Evolutionary conservation across 2,888 invertebrate genomes (phyloP).

Genomic region (Pemphredon lugubris): DNA sequence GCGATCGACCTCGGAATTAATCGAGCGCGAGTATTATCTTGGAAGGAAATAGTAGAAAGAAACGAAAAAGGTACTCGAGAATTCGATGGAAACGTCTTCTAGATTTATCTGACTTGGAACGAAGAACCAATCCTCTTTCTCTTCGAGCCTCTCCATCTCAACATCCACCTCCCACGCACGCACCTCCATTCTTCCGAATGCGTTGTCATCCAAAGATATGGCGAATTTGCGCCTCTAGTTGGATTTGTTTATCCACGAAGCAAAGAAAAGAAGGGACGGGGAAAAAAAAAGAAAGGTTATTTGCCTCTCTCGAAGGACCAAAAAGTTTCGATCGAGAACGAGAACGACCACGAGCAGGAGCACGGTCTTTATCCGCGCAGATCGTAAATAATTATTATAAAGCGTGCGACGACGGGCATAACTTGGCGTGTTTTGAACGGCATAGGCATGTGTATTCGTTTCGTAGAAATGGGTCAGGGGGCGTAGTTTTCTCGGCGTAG

Average conservation of each 20-base stretch:
- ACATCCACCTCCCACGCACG: no score
- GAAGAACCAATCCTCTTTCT: constrained; percentile 15
- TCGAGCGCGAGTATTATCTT: constrained; percentile 26
- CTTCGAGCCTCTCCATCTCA: no score
- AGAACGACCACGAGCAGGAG: no score
- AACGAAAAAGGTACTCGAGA: constrained; percentile 23
- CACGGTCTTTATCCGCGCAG: no score
- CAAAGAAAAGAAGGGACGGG: neutral
- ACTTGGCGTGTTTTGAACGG: neutral
- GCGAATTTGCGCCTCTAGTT: constrained; percentile 22
- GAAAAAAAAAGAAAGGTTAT: neutral
- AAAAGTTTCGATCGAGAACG: no score
- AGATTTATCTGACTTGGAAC: constrained; percentile 33
- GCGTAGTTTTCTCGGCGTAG: neutral
- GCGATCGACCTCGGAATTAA: constrained; percentile 26
- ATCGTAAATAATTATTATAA: no score
- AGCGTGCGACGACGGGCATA: neutral
- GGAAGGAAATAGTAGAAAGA: constrained; percentile 17
- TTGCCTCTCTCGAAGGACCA: no score
- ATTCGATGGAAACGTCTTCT: constrained; percentile 22
- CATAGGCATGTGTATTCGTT: neutral
- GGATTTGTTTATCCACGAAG: constrained; percentile 43
- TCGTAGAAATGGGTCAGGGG: neutral
- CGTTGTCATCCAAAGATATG: constrained; percentile 36
- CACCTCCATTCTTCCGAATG: constrained; percentile 19